Percentiles rank a stretch among this genome's conserved stretches.
Evolutionary conservation across 2,888 invertebrate species (phyloP).

Genomic region (Crossocerus cetratus): DNA sequence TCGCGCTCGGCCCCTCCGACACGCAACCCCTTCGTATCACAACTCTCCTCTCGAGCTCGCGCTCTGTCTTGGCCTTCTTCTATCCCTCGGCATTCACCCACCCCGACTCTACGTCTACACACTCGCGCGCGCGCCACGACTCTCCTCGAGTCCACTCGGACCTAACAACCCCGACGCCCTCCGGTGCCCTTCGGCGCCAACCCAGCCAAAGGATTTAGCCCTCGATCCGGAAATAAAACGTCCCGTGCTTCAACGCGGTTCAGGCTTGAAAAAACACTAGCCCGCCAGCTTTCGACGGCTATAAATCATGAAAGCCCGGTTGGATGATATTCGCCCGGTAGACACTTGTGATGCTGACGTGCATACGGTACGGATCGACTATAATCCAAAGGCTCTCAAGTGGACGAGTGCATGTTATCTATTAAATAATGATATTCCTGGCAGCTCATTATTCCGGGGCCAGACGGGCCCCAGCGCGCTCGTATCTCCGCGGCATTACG

Average conservation of each 20-base stretch:
- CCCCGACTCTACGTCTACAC: slow-evolving; percentile 19
- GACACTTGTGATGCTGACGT: background rate
- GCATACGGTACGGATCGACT: background rate
- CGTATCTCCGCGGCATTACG: slow-evolving; percentile 50
- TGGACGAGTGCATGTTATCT: slow-evolving; percentile 32
- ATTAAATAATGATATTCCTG: slow-evolving; percentile 48
- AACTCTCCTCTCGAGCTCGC: slow-evolving; percentile 8
- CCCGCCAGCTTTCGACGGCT: background rate
- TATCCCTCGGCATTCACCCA: slow-evolving; percentile 19
- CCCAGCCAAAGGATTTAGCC: slow-evolving; percentile 26
- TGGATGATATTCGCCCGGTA: background rate
- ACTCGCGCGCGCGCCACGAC: too few relatives aligned
- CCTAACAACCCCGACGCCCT: slow-evolving; percentile 36
- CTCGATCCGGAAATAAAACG: slow-evolving; percentile 23
- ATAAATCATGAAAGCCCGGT: background rate
- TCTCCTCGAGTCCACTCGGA: slow-evolving; percentile 14
- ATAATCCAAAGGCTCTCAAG: slow-evolving; percentile 7
- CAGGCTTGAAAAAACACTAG: background rate
- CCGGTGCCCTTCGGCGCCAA: slow-evolving; percentile 2
- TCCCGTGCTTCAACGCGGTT: slow-evolving; percentile 11
- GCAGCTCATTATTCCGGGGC: slow-evolving; percentile 43
- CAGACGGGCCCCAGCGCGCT: background rate
- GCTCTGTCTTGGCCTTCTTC: slow-evolving; percentile 16
- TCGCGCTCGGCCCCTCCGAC: background rate
- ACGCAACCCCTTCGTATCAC: background rate